Base-by-base conservation (phyloP, 2,888 invertebrate species). In the Conchocele bisecta region DNA sequence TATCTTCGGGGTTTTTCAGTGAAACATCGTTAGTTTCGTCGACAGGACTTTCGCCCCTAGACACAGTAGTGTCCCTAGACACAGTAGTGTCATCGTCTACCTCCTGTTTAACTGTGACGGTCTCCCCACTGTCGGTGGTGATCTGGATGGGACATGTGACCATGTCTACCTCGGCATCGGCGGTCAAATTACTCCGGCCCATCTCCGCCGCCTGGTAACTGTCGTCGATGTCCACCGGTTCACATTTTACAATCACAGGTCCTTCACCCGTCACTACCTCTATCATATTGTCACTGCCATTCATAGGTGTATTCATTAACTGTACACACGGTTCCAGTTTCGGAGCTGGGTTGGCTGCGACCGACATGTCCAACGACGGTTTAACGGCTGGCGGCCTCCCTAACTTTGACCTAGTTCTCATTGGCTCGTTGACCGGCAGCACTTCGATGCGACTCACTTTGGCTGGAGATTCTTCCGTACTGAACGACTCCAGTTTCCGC, bases 181-280 rank as follows among this genome's bases (percentile, higher is more conserved):
- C 96, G 0, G 96, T 96, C n/a, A 97, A 92, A 82, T 95, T 95
- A 90, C 96, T 95, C 31, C 97, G 91, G 0, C 96, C 96, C 1
- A 96, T 96, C 89, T 97, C 96, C 2, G 97, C 96, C 91, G 97
- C 97, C 56, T 96, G 93, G 75, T 97, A 96, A 60, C 96, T 93
- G 0, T 94, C 29, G 41, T 20, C 28, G 13, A 53, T 41, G 20
- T 22, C 57, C n/a, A 51, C 44, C 20, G 66, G 66, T 11, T 57
- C 66, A n/a, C 39, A 42, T 42, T 57, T 57, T 20, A 50, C 69
- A 44, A 42, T 50, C 15, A 57, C 65, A 26, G 50, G 33, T 28
- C 56, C 5, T 33, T 31, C 46, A 15, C 63, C 58, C 33, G 61
- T 65, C n/a, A 70, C 66, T 50, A 58, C 61, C 15, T 69, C 67